phyloP scores from a whole-genome alignment of 2,888 invertebrate species.

The Protonemura montana region DNA sequence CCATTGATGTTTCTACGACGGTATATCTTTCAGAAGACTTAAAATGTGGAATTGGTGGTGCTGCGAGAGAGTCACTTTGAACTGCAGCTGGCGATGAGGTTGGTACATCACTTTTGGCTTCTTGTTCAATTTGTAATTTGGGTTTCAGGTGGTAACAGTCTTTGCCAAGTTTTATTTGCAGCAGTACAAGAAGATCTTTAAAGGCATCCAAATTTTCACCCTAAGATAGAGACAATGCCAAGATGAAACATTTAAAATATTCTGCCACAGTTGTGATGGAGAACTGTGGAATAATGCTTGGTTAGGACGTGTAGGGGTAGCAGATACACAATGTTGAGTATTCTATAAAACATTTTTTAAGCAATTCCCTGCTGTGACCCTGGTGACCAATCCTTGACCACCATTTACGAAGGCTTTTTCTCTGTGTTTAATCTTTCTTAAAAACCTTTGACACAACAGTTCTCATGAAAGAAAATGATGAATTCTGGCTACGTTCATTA shows the following conservation, averaged over 20 bases:
- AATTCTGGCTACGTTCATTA: not conserved
- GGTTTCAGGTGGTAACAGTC: slow-evolving; percentile 59
- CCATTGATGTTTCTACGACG: not conserved
- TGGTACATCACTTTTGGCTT: not conserved
- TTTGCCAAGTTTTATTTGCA: slow-evolving; percentile 77
- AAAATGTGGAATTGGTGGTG: not conserved
- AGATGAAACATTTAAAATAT: too few species aligned
- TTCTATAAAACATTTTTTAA: too few species aligned
- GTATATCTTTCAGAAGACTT: not conserved
- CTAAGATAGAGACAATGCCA: slow-evolving; percentile 60
- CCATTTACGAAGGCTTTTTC: not conserved
- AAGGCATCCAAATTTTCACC: slow-evolving; percentile 82
- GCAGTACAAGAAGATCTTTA: slow-evolving; percentile 81
- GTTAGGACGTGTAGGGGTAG: too few species aligned
- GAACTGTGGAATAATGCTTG: too few species aligned
- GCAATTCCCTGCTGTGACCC: too few species aligned
- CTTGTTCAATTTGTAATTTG: not conserved
- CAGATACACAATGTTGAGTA: too few species aligned
- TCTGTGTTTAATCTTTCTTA: slow-evolving; percentile 5
- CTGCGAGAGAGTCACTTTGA: not conserved
- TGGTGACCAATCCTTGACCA: not conserved
- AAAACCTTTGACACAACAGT: not conserved
- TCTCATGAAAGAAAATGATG: not conserved
- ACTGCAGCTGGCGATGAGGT: not conserved
- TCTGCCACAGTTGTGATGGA: too few species aligned